Conservation (phyloP, 2,888 invertebrate species). For the Pseudeuparius sepicola region DNA sequence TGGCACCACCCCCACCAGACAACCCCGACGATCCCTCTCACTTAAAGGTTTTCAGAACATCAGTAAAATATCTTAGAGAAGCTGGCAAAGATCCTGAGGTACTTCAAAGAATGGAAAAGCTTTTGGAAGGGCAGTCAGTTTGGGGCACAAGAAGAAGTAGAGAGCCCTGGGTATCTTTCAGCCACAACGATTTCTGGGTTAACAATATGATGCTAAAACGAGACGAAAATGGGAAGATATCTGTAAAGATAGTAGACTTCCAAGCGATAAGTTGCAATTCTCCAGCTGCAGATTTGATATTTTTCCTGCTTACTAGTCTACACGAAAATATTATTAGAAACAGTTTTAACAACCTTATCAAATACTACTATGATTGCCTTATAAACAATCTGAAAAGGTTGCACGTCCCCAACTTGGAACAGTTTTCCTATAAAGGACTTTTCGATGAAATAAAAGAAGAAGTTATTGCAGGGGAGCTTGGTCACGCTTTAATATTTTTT, state of each 20-base stretch:
- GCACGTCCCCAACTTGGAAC: neutral
- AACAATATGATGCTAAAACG: conserved; percentile 46
- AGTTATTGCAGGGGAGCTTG: neutral
- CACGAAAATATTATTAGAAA: conserved; percentile 8
- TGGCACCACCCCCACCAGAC: no score
- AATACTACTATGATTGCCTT: conserved; percentile 15
- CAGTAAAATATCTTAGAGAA: no score
- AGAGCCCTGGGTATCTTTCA: conserved; percentile 42
- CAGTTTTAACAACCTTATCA: conserved; percentile 16
- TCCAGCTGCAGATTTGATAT: conserved; percentile 24
- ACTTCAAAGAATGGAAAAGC: conserved; percentile 5
- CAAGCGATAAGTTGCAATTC: conserved; percentile 24
- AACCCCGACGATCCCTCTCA: no score
- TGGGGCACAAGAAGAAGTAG: conserved; percentile 3
- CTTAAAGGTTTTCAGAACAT: no score
- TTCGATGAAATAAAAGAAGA: neutral
- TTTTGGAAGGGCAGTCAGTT: conserved; percentile 9
- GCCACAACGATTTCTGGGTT: conserved; percentile 49
- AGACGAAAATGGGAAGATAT: conserved; percentile 25
- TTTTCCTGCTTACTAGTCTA: conserved; percentile 27
- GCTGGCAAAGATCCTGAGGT: conserved; percentile 3
- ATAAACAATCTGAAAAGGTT: conserved; percentile 9
- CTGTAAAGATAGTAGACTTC: conserved; percentile 26
- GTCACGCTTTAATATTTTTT: no score
- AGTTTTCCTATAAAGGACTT: conserved; percentile 6